Base-by-base conservation (phyloP, 2,113 vertebrate genomes). In the Epinephelus lanceolatus region DNA sequence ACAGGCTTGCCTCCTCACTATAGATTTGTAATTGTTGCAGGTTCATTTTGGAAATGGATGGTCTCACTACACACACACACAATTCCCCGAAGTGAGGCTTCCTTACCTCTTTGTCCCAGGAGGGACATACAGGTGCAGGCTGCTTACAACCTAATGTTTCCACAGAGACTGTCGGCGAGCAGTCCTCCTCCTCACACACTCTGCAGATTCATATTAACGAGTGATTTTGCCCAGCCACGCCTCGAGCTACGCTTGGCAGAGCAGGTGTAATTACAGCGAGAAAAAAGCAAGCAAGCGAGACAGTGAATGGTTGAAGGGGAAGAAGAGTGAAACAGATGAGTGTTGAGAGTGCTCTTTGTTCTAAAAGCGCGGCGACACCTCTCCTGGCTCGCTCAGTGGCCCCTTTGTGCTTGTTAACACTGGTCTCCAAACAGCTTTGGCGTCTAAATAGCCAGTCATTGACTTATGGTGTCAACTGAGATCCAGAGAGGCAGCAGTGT, bases 131-230 rank as follows among this genome's bases (percentile, higher is more conserved):
- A 92, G 92, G 93, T 86, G 92, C 86, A 89, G 87, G 69, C 66
- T 91, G 88, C 94, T 86, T 90, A 92, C 90, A 93, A 80, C 91
- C 86, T 85, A 87, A 83, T 88, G 95, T 97, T 97, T 96, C 95
- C 95, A 96, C 91, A 95, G 96, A 95, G 94, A 96, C 92, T 76
- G 70, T 81, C 88, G 87, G 79, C 86, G 93, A 94, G 72, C 40
- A 80, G 83, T 68, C 80, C 81, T 91, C 92, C 86, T 90, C 93
- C 94, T 93, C 78, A 92, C 92, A 87, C 95, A 87, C 94, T 56
- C 88, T 81, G 90, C 80, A 86, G 86, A 94, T 74, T 94, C 95
- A 93, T 93, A 92, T 94, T 81, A 85, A 92, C 87, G 57, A 89
- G 91, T 88, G 94, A 93, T 91, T 88, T 85, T 91, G 85, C 94